A percentile compares a stretch with the other conserved stretches of the same genome.
Conservation (phyloP, 2,888 invertebrate species). For the Eupeodes luniger region DNA sequence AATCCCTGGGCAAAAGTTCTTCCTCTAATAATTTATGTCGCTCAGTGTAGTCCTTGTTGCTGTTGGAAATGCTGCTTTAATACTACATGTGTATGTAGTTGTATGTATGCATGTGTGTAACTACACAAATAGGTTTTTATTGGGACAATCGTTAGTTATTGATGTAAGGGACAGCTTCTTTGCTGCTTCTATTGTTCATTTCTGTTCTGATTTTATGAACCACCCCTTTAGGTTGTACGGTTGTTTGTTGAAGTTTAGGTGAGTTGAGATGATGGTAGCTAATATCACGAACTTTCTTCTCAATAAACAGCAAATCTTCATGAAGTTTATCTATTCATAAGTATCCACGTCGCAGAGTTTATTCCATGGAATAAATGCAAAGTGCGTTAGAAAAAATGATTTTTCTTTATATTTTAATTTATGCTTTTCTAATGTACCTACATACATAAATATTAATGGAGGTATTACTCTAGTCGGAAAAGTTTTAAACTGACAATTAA, state of each 20-base stretch:
- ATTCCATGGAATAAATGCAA: too few relatives aligned
- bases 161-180: conserved; percentile 63
- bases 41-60: conserved; percentile 22
- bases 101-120: background rate
- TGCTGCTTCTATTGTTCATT: conserved; percentile 64
- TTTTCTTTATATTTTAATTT: too few relatives aligned
- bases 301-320: background rate
- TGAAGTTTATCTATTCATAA: background rate
- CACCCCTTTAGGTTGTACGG: conserved; percentile 45
- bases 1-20: conserved; percentile 56
- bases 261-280: conserved; percentile 17
- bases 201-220: conserved; percentile 66
- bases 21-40: conserved; percentile 41
- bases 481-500: too few relatives aligned
- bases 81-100: too few relatives aligned
- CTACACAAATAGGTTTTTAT: conserved; percentile 42
- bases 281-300: conserved; percentile 22
- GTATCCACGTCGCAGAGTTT: too few relatives aligned
- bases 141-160: conserved; percentile 73
- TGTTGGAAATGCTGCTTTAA: background rate
- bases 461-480: too few relatives aligned
- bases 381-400: too few relatives aligned
- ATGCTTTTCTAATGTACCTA: too few relatives aligned
- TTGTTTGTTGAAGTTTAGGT: conserved; percentile 35
- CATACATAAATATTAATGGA: too few relatives aligned